These are phyloP conservation scores for Rhopalosiphum padi DNA, from an alignment of 1,140 invertebrate genomes.

Conservation along the genomic window DNA sequence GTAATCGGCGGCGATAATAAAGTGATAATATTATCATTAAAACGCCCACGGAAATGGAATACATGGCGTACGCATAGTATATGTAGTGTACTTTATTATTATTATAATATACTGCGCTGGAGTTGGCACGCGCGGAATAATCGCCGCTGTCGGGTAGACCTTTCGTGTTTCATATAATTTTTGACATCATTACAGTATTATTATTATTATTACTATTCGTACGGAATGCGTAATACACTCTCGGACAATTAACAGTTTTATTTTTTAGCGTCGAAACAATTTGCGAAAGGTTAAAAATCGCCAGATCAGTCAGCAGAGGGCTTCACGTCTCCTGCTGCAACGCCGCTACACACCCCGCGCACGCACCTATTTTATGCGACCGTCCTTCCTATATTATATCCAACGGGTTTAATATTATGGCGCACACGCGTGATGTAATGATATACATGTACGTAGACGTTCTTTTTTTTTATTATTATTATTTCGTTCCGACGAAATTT, in stretches of 20 bases:
- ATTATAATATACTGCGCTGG: background rate
- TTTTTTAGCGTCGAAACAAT: background rate
- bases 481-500: background rate
- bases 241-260: background rate
- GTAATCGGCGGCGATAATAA: background rate
- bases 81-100: background rate
- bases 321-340: too few species aligned
- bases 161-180: background rate
- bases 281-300: slow-evolving; percentile 5
- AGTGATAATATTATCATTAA: background rate
- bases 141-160: background rate
- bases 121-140: background rate
- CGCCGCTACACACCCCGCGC: too few species aligned
- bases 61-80: too few species aligned
- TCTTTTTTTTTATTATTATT: background rate
- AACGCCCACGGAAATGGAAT: background rate
- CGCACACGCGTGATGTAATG: background rate
- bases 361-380: too few species aligned
- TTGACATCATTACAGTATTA: background rate
- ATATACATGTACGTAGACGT: background rate
- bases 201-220: too few species aligned
- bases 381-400: too few species aligned
- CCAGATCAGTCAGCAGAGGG: background rate
- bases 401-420: background rate
- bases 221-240: background rate